These are phyloP conservation scores for Glyphotaelius pellucidus DNA, from an alignment of 2,888 invertebrate genomes.

Conservation along the genomic window DNA sequence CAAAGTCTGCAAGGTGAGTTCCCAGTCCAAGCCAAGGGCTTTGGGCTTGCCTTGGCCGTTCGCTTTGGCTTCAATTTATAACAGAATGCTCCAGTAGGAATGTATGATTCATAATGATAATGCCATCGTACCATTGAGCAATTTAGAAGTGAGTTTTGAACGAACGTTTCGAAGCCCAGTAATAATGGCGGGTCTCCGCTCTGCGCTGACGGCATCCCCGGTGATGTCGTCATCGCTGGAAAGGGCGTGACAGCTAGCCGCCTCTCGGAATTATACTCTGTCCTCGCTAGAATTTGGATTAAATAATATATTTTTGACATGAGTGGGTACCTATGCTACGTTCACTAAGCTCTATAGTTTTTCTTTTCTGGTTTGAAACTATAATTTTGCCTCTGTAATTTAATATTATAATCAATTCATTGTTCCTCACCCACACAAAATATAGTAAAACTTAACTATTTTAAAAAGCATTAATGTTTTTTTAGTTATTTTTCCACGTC, in stretches of 20 bases:
- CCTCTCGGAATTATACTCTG: slow-evolving; percentile 4
- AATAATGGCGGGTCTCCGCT: neutral
- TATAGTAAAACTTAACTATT: no score
- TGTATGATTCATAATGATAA: neutral
- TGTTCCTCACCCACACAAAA: no score
- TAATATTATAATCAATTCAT: no score
- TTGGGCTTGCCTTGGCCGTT: neutral
- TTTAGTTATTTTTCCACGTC: no score
- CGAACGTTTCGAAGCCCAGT: neutral
- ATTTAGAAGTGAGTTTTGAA: neutral
- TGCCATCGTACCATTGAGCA: neutral
- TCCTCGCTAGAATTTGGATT: slow-evolving; percentile 1
- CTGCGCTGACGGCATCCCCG: slow-evolving; percentile 48
- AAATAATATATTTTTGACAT: neutral
- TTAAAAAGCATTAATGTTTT: no score
- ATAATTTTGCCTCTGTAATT: no score
- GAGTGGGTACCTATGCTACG: no score
- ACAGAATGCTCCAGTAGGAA: neutral
- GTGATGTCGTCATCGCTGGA: slow-evolving; percentile 55
- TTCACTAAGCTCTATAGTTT: no score
- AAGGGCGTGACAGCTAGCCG: slow-evolving; percentile 56
- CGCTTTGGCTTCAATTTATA: neutral
- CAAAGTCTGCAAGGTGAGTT: neutral
- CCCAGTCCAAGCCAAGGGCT: neutral
- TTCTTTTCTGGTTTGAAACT: no score